Evolutionary conservation across 2,113 vertebrate species (phyloP).

Genomic region (Menura novaehollandiae): DNA sequence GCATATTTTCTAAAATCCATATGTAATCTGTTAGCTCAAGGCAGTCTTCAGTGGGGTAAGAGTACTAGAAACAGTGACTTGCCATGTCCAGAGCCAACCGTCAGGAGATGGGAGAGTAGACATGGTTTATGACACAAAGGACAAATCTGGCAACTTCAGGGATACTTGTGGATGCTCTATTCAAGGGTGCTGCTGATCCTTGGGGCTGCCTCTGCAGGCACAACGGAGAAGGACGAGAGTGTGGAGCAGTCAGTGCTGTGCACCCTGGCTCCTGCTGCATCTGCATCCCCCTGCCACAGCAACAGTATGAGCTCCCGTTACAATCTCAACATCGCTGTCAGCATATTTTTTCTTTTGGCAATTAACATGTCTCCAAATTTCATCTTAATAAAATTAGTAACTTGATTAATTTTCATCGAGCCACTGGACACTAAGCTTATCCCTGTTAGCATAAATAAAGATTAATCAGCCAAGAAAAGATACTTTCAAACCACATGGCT

Average conservation of each 20-base stretch:
- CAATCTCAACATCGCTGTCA: neutral
- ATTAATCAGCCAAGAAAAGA: conserved; percentile 33
- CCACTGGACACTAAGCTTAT: neutral
- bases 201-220: neutral
- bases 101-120: neutral
- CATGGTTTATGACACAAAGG: fast-evolving
- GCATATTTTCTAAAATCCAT: neutral
- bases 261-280: neutral
- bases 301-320: neutral
- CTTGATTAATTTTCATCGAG: neutral
- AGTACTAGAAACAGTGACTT: neutral
- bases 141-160: neutral
- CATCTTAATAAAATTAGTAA: neutral
- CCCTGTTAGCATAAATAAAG: conserved; percentile 26
- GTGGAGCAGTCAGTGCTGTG: fast-evolving
- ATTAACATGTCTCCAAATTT: neutral
- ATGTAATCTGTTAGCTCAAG: neutral
- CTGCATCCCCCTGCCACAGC: neutral
- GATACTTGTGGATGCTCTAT: neutral
- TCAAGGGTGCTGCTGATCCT: neutral
- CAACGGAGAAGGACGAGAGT: neutral
- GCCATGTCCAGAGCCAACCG: fast-evolving
- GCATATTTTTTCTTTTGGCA: neutral
- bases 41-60: neutral
- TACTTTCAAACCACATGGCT: conserved; percentile 4